Evolutionary conservation across 2,797 vertebrate genomes (phyloP), one percentile per base, ranked within the genome.

Genomic region (Galago senegalensis): DNA sequence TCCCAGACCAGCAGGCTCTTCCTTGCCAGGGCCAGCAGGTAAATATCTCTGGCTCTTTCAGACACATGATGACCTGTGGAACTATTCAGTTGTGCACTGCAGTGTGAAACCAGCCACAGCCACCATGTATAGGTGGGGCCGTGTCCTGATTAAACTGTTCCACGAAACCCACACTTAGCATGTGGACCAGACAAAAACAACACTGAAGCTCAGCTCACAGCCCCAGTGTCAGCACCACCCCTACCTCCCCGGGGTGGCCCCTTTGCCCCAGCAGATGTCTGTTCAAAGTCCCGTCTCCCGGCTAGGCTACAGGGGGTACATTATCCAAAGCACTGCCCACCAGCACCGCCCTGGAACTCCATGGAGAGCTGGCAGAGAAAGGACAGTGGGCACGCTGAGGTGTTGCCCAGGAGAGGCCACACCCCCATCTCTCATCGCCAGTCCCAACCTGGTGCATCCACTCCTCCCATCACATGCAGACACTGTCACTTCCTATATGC

Each of bases 1-100:
- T 23, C 60, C 11, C 27, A 18, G 53, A 29, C 9, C 13, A 16
- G 63, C 1, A 5, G 5, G 12, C 34, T 12, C 58, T 20, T 58
- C 5, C 53, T 49, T 6, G 11, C 27, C 7, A 21, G 65, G 11
- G 31, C 5, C 12, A 8, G 69, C 23, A 3, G 25, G 13, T 40
- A 65, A 8, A 53, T 31, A 3, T 27, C 18, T 58, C 5, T 43
- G 46, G 27, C 20, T 67, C 46, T 17, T 4, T 5, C 1, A 34
- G 70, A 21, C 20, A 3, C 0, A 4, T 17, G 16, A 5, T 9
- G 23, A 3, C 21, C 23, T 5, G 4, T 27, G 16, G 7, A 21
- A 23, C 58, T 21, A 5, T 9, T 18, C 40, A 17, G 23, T 17
- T 21, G 5, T 31, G 25, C 11, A 27, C 16, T 34, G 2, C 9